Percentiles rank a stretch among this genome's conserved stretches.
Evolutionary conservation across 2,888 invertebrate species (phyloP).

Genomic region (Tiliacea citrago): DNA sequence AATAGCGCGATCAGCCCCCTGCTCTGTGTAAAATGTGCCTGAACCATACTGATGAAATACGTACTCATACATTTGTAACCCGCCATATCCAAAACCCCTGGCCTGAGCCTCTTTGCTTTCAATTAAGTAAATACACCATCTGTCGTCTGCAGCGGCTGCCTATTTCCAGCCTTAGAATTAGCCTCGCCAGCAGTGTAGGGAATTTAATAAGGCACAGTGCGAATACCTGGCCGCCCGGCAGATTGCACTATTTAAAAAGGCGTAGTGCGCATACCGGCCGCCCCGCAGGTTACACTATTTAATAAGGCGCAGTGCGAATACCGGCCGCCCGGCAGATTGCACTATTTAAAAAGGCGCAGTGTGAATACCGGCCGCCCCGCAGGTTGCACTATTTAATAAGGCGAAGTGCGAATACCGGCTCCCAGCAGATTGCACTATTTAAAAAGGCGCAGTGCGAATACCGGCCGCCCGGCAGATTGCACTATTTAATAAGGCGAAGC

Average conservation of each 20-base stretch:
- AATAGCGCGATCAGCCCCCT: no score
- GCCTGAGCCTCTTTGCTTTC: conserved; percentile 29
- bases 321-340: no score
- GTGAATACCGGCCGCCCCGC: no score
- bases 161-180: conserved; percentile 3
- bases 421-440: conserved; percentile 13
- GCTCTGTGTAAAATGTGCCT: background rate
- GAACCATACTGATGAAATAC: background rate
- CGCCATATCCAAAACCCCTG: background rate
- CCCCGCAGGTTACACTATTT: no score
- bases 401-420: background rate
- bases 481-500: no score
- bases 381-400: conserved; percentile 28
- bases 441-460: conserved; percentile 25
- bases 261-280: no score
- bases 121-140: conserved; percentile 30
- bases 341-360: no score
- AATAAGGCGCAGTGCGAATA: no score
- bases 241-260: no score
- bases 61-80: background rate
- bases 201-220: conserved; percentile 44
- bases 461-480: background rate
- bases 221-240: background rate
- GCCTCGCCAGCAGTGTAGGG: conserved; percentile 7
- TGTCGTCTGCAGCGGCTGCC: background rate